Evolutionary conservation across 1,140 invertebrate species (phyloP).

Genomic region (Rhizoglyphus robini): DNA sequence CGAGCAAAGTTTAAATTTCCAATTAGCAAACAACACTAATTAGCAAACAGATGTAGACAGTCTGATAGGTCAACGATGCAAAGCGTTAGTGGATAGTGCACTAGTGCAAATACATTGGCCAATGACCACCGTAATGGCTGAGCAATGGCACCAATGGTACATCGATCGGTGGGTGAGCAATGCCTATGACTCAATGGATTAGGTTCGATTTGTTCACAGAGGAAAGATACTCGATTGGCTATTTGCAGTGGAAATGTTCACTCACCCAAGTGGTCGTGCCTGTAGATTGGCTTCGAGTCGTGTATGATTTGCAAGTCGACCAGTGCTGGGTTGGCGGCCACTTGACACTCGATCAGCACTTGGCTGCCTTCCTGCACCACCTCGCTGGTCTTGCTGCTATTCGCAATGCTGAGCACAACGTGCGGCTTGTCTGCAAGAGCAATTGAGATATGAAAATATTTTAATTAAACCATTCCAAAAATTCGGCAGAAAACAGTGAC

Average conservation of each 20-base stretch:
- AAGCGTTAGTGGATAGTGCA: too few species aligned
- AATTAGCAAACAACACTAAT: slow-evolving; percentile 8
- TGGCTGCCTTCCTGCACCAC: background rate
- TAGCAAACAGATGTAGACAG: background rate
- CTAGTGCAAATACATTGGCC: too few species aligned
- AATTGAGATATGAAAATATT: too few species aligned
- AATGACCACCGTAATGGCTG: too few species aligned
- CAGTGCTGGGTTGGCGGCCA: slow-evolving; percentile 5
- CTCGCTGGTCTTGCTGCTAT: background rate
- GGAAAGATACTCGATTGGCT: background rate
- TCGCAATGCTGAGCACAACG: background rate
- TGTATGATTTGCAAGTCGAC: slow-evolving; percentile 9
- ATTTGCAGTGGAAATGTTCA: too few species aligned
- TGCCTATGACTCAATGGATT: too few species aligned
- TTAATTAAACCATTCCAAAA: too few species aligned
- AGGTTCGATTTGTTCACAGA: too few species aligned
- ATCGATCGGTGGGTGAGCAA: too few species aligned
- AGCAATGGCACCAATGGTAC: too few species aligned
- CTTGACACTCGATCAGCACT: slow-evolving; percentile 11
- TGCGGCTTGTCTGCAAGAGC: slow-evolving; percentile 7
- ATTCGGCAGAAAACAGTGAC: too few species aligned
- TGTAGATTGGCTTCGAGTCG: slow-evolving; percentile 9
- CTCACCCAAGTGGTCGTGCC: slow-evolving; percentile 5
- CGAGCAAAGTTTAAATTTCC: background rate
- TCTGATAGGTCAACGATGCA: background rate